Conservation (phyloP, 2,888 invertebrate species). For the Ormia ochracea region DNA sequence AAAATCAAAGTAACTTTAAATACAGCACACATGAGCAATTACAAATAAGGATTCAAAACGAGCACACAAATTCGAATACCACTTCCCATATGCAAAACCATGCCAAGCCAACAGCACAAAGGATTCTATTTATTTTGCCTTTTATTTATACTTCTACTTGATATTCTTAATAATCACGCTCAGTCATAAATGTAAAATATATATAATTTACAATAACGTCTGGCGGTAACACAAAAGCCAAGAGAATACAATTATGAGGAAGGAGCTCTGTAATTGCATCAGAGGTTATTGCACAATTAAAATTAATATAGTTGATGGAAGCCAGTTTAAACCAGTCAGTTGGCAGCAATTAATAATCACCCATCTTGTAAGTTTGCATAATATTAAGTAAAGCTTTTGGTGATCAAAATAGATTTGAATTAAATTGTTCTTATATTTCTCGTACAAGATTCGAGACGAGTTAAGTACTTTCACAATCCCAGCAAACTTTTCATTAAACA, state of each 20-base stretch:
- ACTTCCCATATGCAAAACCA: not conserved
- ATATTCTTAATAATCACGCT: not conserved
- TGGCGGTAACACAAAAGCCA: not conserved
- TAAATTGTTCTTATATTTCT: too few relatives aligned
- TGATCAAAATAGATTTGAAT: not conserved
- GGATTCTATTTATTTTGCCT: not conserved
- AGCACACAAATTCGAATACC: not conserved
- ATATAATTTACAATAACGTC: not conserved
- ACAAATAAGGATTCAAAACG: not conserved
- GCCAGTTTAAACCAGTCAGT: not conserved
- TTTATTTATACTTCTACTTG: not conserved
- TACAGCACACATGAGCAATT: too few relatives aligned
- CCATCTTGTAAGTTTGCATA: not conserved
- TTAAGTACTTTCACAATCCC: too few relatives aligned
- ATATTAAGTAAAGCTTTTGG: not conserved
- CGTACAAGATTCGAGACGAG: too few relatives aligned
- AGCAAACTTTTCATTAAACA: too few relatives aligned
- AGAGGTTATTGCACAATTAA: not conserved
- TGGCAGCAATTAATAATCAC: not conserved
- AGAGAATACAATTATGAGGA: not conserved
- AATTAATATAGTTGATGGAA: not conserved
- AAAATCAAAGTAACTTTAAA: too few relatives aligned
- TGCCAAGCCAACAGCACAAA: not conserved
- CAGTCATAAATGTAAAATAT: conserved; percentile 10
- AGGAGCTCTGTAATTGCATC: not conserved